Evolutionary conservation across 2,113 vertebrate genomes (phyloP).

Genomic region (Cololabis saira): DNA sequence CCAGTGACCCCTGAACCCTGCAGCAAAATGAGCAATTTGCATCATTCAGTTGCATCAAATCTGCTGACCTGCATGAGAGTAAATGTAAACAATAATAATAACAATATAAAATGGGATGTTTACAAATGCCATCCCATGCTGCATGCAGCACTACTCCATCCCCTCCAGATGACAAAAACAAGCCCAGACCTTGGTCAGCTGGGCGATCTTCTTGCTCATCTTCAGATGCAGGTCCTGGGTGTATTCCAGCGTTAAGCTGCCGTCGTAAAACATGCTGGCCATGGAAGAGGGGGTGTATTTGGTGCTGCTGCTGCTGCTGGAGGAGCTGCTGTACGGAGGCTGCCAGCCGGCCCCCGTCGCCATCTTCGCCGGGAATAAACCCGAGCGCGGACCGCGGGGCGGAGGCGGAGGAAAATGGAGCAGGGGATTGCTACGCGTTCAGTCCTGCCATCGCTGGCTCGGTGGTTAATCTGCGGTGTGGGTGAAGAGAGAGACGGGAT

Average conservation of each 20-base stretch:
- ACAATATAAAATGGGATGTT: constrained; percentile 10
- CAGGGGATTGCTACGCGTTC: not conserved
- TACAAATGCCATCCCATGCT: constrained; percentile 11
- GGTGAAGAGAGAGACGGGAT: not conserved
- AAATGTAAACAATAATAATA: no score
- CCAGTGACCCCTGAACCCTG: no score
- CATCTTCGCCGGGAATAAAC: constrained; percentile 84
- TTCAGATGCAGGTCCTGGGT: constrained; percentile 93
- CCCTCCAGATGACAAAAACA: not conserved
- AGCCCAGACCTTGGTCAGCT: constrained; percentile 92
- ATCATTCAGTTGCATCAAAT: no score
- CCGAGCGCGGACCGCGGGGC: constrained; percentile 20
- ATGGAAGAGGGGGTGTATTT: constrained; percentile 75
- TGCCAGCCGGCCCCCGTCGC: constrained; percentile 94
- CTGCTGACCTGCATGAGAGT: no score
- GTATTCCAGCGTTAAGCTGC: constrained; percentile 84
- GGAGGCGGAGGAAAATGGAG: not conserved
- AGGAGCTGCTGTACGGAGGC: constrained; percentile 79
- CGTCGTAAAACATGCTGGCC: constrained; percentile 77
- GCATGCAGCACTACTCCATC: constrained; percentile 18
- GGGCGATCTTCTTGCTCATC: constrained; percentile 99
- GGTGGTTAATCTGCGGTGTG: constrained; percentile 5
- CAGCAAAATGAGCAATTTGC: no score
- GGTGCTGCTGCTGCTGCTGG: constrained; percentile 65
- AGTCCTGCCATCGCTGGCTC: constrained; percentile 20